phyloP scores from a whole-genome alignment of 1,140 invertebrate genomes.

The Formica exsecta region DNA sequence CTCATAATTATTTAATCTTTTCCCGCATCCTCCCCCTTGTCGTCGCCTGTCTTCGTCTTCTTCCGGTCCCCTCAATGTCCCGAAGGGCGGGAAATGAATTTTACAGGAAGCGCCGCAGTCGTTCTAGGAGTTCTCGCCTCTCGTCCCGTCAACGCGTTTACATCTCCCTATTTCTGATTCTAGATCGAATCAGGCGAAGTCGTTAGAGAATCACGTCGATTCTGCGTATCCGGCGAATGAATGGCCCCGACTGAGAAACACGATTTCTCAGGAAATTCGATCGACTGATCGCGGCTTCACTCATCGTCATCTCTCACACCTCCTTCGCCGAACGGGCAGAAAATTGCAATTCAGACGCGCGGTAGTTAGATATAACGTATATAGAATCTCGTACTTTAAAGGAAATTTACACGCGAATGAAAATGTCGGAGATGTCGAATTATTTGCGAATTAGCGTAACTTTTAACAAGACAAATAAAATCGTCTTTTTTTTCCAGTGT shows the following conservation, averaged over 20 bases:
- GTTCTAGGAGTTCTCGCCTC: not conserved
- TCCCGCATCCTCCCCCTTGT: not conserved
- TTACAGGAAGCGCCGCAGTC: conserved; percentile 34
- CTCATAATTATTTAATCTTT: conserved; percentile 58
- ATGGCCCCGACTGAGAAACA: conserved; percentile 2
- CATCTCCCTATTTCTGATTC: conserved; percentile 5
- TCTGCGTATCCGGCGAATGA: conserved; percentile 55
- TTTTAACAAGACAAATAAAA: not conserved
- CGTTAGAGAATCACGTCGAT: conserved; percentile 56
- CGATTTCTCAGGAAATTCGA: conserved; percentile 54
- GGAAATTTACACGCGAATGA: not conserved
- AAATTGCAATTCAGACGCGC: conserved; percentile 41
- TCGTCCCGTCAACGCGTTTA: not conserved
- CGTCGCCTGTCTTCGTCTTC: not conserved
- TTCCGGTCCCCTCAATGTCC: conserved; percentile 32
- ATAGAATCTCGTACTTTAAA: not conserved
- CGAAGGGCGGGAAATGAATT: conserved; percentile 54
- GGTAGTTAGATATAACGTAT: conserved; percentile 8
- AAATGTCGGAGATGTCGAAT: not conserved
- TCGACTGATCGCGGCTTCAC: conserved; percentile 40
- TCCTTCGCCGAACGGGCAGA: not conserved
- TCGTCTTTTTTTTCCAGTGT: not conserved
- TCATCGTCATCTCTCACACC: not conserved
- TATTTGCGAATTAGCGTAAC: not conserved
- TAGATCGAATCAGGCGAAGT: conserved; percentile 62